A percentile compares a stretch with the other conserved stretches of the same genome.
Conservation (phyloP, 2,113 vertebrate genomes). For the Coryphaenoides rupestris region DNA sequence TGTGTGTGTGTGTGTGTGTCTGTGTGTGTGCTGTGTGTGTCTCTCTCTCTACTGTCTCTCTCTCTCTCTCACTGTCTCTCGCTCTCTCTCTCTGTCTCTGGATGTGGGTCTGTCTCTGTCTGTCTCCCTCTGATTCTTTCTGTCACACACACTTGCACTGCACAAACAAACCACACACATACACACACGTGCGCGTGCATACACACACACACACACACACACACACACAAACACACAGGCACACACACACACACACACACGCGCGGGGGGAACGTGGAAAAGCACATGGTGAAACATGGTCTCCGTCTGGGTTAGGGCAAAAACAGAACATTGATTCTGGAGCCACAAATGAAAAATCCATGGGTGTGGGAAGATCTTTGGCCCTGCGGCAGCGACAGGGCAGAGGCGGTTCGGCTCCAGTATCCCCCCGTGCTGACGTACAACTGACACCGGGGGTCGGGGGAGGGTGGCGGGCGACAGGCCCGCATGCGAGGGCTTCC, state of each 20-base stretch:
- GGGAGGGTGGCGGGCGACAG: too few relatives aligned
- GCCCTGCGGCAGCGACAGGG: slow-evolving; percentile 56
- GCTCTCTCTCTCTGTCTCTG: too few relatives aligned
- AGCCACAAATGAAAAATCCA: slow-evolving; percentile 80
- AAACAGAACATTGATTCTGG: slow-evolving; percentile 76
- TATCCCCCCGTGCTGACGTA: slow-evolving; percentile 28
- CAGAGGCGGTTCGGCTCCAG: slow-evolving; percentile 52
- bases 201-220: neutral
- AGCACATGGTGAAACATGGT: slow-evolving; percentile 68
- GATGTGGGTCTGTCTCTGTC: too few relatives aligned
- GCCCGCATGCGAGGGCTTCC: slow-evolving; percentile 17
- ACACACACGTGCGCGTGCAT: too few relatives aligned
- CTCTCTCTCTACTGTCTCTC: neutral
- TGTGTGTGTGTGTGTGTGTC: neutral
- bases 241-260: slow-evolving; percentile 24
- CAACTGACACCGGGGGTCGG: too few relatives aligned
- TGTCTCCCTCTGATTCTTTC: too few relatives aligned
- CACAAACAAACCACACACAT: neutral
- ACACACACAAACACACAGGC: neutral
- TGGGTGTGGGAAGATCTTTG: slow-evolving; percentile 60
- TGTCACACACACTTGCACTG: too few relatives aligned
- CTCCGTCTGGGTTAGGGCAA: slow-evolving; percentile 57
- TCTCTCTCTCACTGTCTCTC: too few relatives aligned
- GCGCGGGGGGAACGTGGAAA: slow-evolving; percentile 16
- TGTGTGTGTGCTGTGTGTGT: slow-evolving; percentile 4